phyloP scores from a whole-genome alignment of 53 echinoderm and acorn worm genomes.

The Luidia sarsii region DNA sequence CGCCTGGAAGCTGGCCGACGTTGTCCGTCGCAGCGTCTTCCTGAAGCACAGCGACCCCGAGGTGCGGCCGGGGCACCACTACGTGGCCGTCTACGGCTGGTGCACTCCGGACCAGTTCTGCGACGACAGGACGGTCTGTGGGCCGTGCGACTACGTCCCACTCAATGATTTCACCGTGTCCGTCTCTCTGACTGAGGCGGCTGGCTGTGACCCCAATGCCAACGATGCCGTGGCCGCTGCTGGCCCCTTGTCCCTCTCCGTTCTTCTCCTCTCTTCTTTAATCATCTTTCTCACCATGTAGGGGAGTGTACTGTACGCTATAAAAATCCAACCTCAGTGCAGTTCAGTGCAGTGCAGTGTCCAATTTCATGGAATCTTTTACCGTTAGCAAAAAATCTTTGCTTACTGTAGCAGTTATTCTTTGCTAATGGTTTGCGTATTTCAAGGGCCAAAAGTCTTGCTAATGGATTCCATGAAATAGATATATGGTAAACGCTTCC shows the following conservation, averaged over 20 bases:
- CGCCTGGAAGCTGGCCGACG: slow-evolving; percentile 83
- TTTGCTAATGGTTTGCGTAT: too few relatives aligned
- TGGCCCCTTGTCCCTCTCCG: too few relatives aligned
- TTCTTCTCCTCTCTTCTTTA: too few relatives aligned
- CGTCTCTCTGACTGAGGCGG: slow-evolving; percentile 50
- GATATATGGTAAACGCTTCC: too few relatives aligned
- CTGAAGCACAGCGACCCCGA: slow-evolving; percentile 66
- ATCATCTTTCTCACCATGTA: too few relatives aligned
- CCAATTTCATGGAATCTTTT: too few relatives aligned
- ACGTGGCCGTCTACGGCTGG: slow-evolving; percentile 91
- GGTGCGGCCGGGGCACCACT: slow-evolving; percentile 86
- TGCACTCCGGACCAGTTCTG: slow-evolving; percentile 80
- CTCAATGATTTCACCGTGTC: slow-evolving; percentile 62
- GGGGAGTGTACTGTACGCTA: too few relatives aligned
- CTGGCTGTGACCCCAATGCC: neutral
- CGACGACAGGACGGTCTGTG: slow-evolving; percentile 61
- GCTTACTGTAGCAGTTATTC: too few relatives aligned
- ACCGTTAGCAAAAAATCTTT: too few relatives aligned
- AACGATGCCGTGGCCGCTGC: too few relatives aligned
- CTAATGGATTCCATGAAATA: too few relatives aligned
- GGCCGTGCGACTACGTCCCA: slow-evolving; percentile 76
- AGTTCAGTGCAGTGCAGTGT: neutral
- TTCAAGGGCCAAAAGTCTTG: too few relatives aligned
- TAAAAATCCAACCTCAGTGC: neutral
- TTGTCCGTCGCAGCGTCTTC: slow-evolving; percentile 65